Conservation (phyloP, 2,113 vertebrate genomes). For the Cyprinodon tularosa region DNA sequence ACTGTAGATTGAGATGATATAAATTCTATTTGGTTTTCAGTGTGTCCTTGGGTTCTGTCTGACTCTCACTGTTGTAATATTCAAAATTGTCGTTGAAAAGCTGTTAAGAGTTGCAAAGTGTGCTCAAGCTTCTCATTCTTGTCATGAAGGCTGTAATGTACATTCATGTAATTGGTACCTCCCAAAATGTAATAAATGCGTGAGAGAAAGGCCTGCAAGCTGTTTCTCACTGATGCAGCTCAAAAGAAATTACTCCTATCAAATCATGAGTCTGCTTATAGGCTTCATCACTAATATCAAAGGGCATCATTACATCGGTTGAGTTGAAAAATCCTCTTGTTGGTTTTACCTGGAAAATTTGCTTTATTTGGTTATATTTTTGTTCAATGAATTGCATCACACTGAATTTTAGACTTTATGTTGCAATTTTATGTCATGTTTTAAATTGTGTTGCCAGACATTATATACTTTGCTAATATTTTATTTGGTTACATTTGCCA, state of each 20-base stretch:
- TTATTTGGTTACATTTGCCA: not conserved
- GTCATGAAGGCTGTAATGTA: not conserved
- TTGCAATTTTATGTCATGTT: not conserved
- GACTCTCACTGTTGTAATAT: not conserved
- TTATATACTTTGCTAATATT: not conserved
- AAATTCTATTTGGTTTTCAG: not conserved
- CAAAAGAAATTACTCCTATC: not conserved
- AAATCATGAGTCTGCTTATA: not conserved
- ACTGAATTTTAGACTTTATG: not conserved
- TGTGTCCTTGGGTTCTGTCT: not conserved
- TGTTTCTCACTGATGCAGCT: not conserved
- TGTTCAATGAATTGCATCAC: no score
- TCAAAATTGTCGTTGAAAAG: slow-evolving; percentile 6
- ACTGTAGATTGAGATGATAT: not conserved
- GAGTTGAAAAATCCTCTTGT: no score
- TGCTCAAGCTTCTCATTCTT: not conserved
- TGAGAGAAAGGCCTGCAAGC: not conserved
- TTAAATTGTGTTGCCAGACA: not conserved
- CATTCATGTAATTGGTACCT: not conserved
- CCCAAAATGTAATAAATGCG: not conserved
- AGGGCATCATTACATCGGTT: no score
- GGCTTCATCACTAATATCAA: not conserved
- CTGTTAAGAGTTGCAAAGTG: not conserved
- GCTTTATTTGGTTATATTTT: no score
- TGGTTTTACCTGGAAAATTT: no score